Percentiles rank a stretch among this genome's conserved stretches.
phyloP scores from a whole-genome alignment of 2,888 invertebrate genomes.

The Philopedon plagiatum region DNA sequence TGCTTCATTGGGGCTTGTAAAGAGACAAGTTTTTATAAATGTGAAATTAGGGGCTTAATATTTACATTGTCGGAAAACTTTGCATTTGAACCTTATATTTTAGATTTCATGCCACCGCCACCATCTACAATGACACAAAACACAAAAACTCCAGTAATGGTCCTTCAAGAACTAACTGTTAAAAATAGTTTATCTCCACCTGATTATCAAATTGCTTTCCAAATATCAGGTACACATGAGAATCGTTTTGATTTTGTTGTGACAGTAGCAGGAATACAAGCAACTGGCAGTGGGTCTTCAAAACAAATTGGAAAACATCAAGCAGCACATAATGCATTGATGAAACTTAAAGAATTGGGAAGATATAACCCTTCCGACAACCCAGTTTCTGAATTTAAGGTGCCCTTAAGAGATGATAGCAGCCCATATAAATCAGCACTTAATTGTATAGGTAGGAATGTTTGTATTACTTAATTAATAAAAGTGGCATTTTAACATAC shows the following conservation, averaged over 20 bases:
- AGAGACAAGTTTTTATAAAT: too few species aligned
- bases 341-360: slow-evolving; percentile 65
- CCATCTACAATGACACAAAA: slow-evolving; percentile 31
- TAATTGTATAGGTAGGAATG: slow-evolving; percentile 55
- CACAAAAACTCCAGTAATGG: slow-evolving; percentile 77
- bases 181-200: slow-evolving; percentile 71
- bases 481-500: too few species aligned
- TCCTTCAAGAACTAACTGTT: slow-evolving; percentile 77
- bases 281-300: slow-evolving; percentile 66
- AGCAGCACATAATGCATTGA: slow-evolving; percentile 71
- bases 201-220: slow-evolving; percentile 67
- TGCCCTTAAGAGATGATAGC: slow-evolving; percentile 45
- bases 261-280: slow-evolving; percentile 57
- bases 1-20: too few species aligned
- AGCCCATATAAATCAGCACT: slow-evolving; percentile 42
- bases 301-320: slow-evolving; percentile 76
- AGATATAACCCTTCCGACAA: slow-evolving; percentile 60
- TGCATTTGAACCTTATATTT: not conserved
- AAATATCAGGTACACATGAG: slow-evolving; percentile 63
- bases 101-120: too few species aligned
- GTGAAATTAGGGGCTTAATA: too few species aligned
- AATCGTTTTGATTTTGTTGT: slow-evolving; percentile 65
- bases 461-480: too few species aligned
- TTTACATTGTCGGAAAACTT: too few species aligned
- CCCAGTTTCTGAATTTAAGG: slow-evolving; percentile 58